Percentiles rank a stretch among this genome's conserved stretches.
phyloP scores from a whole-genome alignment of 92 coral and sea anemone genomes.

The Epizoanthus rinbou region DNA sequence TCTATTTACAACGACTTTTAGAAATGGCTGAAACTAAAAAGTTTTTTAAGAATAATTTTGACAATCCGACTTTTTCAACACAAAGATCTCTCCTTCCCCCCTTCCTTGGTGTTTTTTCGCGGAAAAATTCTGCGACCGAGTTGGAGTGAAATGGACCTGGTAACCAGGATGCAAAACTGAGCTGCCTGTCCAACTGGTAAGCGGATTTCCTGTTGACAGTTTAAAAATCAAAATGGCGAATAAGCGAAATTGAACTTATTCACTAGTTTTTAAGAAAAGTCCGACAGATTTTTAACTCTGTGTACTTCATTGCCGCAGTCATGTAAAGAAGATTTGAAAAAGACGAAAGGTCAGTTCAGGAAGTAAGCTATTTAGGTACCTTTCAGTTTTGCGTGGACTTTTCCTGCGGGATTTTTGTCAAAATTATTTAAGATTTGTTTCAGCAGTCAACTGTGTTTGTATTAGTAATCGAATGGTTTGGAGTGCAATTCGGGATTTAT shows the following conservation, averaged over 20 bases:
- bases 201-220: too few species aligned
- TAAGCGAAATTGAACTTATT: too few species aligned
- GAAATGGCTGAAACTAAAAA: background rate
- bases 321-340: too few species aligned
- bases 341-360: constrained; percentile 23
- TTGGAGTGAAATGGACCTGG: background rate
- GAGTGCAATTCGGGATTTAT: too few species aligned
- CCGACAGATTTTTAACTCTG: constrained; percentile 23
- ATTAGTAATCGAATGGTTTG: too few species aligned
- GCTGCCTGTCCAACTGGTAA: constrained; percentile 14
- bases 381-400: constrained; percentile 23
- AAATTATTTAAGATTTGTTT: too few species aligned
- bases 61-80: background rate
- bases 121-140: background rate
- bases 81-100: background rate
- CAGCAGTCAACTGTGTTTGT: too few species aligned
- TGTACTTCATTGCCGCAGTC: background rate
- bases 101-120: too few species aligned
- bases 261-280: constrained; percentile 10
- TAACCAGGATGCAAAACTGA: constrained; percentile 10
- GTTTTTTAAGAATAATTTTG: too few species aligned
- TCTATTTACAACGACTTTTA: constrained; percentile 17
- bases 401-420: too few species aligned
- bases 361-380: constrained; percentile 15
- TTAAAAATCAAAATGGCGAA: constrained; percentile 3